Evolutionary conservation across 2,888 invertebrate species (phyloP), one percentile per base, ranked within the genome.

Genomic region (Lamellibrachia satsuma): DNA sequence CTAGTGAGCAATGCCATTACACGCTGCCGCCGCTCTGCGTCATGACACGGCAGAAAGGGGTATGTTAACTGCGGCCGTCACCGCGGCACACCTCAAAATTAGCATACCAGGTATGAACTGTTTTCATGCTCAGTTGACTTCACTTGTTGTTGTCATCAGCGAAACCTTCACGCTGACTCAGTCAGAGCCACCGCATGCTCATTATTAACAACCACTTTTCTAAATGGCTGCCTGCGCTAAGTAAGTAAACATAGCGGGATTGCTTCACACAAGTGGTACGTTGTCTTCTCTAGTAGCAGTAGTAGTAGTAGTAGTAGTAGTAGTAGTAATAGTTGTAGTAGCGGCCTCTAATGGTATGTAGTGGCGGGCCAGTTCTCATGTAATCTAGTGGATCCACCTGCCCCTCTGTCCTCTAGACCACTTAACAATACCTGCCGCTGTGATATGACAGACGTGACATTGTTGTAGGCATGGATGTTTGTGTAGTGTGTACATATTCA

Each of bases 51-150:
- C 75, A 75, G 75, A 75, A 75, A 75, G 75, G 75, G 75, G 75
- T 75, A 75, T 75, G 75, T 75, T 75, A 75, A 22, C 75, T n/a
- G 75, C 75, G 22, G 22, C 75, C 75, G n/a, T n/a, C 75, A 6
- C 75, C n/a, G 75, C 75, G 75, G 75, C 75, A 75, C 75, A 75
- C 75, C 75, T 75, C 75, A 75, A 75, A 75, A 75, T 75, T 75
- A 75, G 75, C 75, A 75, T 75, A 75, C 75, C 75, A 75, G 75
- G 75, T 75, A 75, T 75, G 75, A 75, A 75, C 75, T 75, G 75
- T 75, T 75, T 75, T 75, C 75, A 75, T 75, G 75, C 75, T 75
- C n/a, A 75, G 75, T 75, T 75, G 75, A 75, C 75, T 75, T 75
- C 75, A 75, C 75, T 75, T 75, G 75, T 75, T 75, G 75, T 75